Conservation (phyloP, 1,140 invertebrate genomes). For the Sycobia sp. region DNA sequence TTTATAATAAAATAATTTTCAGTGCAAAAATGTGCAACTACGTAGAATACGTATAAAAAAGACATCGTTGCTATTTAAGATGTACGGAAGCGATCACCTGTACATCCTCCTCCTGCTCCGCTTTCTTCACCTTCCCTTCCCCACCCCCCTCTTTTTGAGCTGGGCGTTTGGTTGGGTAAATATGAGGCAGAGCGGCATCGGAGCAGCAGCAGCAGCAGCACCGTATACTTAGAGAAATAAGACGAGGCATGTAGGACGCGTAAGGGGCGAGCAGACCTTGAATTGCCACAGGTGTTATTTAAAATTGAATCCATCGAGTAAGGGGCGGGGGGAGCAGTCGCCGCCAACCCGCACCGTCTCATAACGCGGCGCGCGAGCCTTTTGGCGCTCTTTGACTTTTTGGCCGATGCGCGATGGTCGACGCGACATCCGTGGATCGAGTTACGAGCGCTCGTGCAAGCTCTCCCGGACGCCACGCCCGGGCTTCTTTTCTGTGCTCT, state of each 20-base stretch:
- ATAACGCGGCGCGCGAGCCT: conserved; percentile 25
- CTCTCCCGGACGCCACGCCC: too few relatives aligned
- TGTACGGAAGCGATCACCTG: too few relatives aligned
- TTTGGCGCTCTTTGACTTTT: too few relatives aligned
- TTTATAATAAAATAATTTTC: too few relatives aligned
- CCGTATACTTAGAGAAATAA: background rate
- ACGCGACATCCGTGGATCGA: conserved; percentile 30
- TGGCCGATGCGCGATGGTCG: conserved; percentile 6
- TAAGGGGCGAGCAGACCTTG: background rate
- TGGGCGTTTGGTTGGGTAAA: background rate
- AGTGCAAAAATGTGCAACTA: too few relatives aligned
- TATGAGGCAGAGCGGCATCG: background rate
- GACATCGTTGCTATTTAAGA: too few relatives aligned
- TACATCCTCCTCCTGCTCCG: too few relatives aligned
- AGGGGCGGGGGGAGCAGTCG: background rate
- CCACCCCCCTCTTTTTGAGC: too few relatives aligned
- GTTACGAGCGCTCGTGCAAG: conserved; percentile 18
- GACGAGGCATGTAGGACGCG: background rate
- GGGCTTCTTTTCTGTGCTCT: too few relatives aligned
- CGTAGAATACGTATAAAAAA: too few relatives aligned
- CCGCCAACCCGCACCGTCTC: background rate
- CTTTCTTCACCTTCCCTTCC: too few relatives aligned
- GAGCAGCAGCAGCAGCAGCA: too few relatives aligned
- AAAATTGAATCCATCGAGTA: conserved; percentile 16
- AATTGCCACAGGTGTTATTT: conserved; percentile 32